Base-by-base conservation (phyloP, 2,888 invertebrate species). In the Platerodrilus igneus region DNA sequence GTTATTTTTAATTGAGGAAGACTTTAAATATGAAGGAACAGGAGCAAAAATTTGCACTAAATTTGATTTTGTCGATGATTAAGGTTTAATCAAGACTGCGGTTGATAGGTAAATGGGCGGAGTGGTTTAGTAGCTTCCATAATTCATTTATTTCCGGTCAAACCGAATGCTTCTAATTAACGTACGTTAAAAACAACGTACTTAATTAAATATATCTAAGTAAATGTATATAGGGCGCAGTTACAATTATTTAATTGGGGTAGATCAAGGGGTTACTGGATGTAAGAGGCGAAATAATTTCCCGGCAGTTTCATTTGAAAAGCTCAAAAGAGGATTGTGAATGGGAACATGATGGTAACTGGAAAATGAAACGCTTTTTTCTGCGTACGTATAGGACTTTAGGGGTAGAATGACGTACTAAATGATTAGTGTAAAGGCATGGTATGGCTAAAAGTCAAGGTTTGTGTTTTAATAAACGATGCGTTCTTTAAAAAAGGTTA, bases 1-100 rank as follows among this genome's bases (percentile, higher is more conserved):
- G 76, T 76, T 74, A 75, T 76, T 76, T 76, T 76, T 76, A 76
- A 76, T 76, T 74, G 74, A 75, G 73, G 71, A 71, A n/a, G n/a
- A n/a, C n/a, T n/a, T n/a, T n/a, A n/a, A n/a, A n/a, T n/a, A n/a
- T n/a, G n/a, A n/a, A n/a, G n/a, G n/a, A n/a, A n/a, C n/a, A n/a
- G n/a, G n/a, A n/a, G n/a, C n/a, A n/a, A n/a, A n/a, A n/a, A n/a
- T n/a, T n/a, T n/a, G n/a, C n/a, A n/a, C n/a, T n/a, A n/a, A n/a
- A n/a, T n/a, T n/a, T n/a, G 10, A 28, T 28, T 9, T 16, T 28
- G 17, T 9, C 9, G 16, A 10, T 28, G 17, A 28, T 28, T 28
- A 28, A 28, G 28, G 16, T 28, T 6, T 17, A 16, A 28, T 28
- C 16, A 28, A 28, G 15, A 15, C 16, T 28, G 35, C 23, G 41